phyloP scores from a whole-genome alignment of 2,113 vertebrate genomes.

The Nothocercus nigrocapillus region DNA sequence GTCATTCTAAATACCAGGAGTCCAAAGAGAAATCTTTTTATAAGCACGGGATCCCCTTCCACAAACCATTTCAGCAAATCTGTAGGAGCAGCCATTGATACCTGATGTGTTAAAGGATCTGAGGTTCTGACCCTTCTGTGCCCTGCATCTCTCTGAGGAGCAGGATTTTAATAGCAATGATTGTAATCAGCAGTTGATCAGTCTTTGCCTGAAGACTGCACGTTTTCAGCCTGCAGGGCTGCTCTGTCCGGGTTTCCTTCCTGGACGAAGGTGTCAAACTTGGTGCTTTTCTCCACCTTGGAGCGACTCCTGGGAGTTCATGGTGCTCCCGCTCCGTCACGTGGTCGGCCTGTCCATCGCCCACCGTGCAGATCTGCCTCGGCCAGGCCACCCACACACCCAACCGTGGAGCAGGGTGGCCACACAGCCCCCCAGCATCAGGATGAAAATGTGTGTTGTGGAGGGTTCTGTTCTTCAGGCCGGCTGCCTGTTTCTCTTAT shows the following conservation, averaged over 20 bases:
- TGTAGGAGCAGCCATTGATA: not conserved
- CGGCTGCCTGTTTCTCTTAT: not conserved
- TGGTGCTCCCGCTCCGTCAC: not conserved
- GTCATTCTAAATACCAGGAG: not conserved
- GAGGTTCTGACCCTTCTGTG: not conserved
- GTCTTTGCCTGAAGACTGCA: not conserved
- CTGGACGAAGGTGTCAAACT: not conserved
- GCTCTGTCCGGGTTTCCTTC: not conserved
- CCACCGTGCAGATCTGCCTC: rapidly evolving
- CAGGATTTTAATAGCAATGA: not conserved
- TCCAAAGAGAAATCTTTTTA: not conserved
- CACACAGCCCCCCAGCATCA: not conserved
- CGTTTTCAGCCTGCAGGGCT: not conserved
- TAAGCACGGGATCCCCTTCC: not conserved
- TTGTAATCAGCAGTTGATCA: not conserved
- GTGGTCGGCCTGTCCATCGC: not conserved
- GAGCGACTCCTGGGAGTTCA: not conserved
- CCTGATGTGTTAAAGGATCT: not conserved
- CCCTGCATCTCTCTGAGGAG: rapidly evolving
- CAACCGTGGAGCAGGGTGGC: not conserved
- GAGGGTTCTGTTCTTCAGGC: not conserved
- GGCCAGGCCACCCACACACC: not conserved
- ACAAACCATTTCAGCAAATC: not conserved
- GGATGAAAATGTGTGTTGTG: not conserved
- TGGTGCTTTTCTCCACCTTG: not conserved